Conservation (phyloP, 2,113 vertebrate genomes). For the Eulemur rufifrons region DNA sequence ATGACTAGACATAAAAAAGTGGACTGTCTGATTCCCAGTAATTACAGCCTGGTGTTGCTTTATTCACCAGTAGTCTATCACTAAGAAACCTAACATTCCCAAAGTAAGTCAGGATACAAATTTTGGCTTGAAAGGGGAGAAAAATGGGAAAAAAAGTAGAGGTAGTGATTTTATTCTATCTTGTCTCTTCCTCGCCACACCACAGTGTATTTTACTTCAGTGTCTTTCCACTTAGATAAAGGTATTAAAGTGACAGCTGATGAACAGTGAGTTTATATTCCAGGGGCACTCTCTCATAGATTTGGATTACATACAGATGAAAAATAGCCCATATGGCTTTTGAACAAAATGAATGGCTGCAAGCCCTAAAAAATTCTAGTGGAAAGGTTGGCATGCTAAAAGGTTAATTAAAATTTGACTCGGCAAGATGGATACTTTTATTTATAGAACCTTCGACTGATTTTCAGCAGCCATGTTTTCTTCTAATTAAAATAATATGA, state of each 20-base stretch:
- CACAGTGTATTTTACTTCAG: constrained; percentile 2
- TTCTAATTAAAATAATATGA: constrained; percentile 80
- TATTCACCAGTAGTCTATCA: constrained; percentile 56
- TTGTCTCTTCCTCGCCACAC: neutral
- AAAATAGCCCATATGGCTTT: constrained; percentile 69
- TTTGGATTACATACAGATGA: constrained; percentile 63
- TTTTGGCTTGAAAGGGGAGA: neutral
- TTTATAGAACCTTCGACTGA: constrained; percentile 75
- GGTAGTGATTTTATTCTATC: neutral
- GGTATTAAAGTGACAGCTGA: constrained; percentile 55
- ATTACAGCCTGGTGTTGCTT: constrained; percentile 58
- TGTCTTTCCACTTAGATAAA: constrained; percentile 56
- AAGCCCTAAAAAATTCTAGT: constrained; percentile 51
- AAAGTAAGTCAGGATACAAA: constrained; percentile 56
- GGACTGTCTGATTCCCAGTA: constrained; percentile 48
- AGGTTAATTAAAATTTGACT: constrained; percentile 81
- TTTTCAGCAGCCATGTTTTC: constrained; percentile 75
- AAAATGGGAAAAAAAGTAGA: neutral
- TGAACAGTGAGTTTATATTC: constrained; percentile 43
- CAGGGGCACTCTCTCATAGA: constrained; percentile 13
- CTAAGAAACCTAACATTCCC: constrained; percentile 51
- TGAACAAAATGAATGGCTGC: constrained; percentile 71
- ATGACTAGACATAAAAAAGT: constrained; percentile 66
- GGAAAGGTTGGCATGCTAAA: constrained; percentile 65
- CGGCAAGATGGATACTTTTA: constrained; percentile 67